These are phyloP conservation scores for Nothocercus julius DNA, from an alignment of 2,113 vertebrate species.

Conservation along the genomic window DNA sequence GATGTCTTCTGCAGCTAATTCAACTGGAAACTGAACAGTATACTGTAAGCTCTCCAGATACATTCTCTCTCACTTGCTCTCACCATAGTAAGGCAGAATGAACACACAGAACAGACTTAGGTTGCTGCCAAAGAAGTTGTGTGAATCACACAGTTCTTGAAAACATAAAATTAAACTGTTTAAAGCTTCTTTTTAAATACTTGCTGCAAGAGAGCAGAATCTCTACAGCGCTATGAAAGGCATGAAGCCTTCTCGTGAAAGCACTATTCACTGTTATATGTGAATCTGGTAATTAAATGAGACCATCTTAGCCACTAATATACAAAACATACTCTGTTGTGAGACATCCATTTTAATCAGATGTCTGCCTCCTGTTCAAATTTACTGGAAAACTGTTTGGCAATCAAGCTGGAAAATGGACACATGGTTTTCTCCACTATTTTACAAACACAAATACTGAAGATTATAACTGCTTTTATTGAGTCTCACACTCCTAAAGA, in stretches of 20 bases:
- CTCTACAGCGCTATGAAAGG: neutral
- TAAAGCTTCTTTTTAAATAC: neutral
- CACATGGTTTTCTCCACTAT: slow-evolving; percentile 44
- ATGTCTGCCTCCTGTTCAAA: slow-evolving; percentile 25
- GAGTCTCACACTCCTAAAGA: neutral
- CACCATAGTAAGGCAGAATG: slow-evolving; percentile 38
- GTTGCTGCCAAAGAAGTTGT: slow-evolving; percentile 36
- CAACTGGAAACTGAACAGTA: slow-evolving; percentile 44
- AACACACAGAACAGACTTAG: slow-evolving; percentile 37
- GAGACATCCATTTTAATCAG: slow-evolving; percentile 21
- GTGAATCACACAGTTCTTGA: slow-evolving; percentile 29
- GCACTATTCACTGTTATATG: slow-evolving; percentile 26
- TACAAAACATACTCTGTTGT: slow-evolving; percentile 31
- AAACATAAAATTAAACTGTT: slow-evolving; percentile 27
- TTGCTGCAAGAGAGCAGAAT: neutral
- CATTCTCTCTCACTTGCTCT: neutral
- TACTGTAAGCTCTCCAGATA: slow-evolving; percentile 27
- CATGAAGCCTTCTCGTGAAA: slow-evolving; percentile 1
- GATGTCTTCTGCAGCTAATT: slow-evolving; percentile 43
- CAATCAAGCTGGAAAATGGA: slow-evolving; percentile 49
- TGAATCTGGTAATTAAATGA: slow-evolving; percentile 14
- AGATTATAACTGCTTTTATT: slow-evolving; percentile 32
- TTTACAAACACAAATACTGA: slow-evolving; percentile 21
- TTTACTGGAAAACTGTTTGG: slow-evolving; percentile 57
- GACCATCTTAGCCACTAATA: slow-evolving; percentile 12